phyloP scores from a whole-genome alignment of 2,797 vertebrate species.

The Bovichtus variegatus region DNA sequence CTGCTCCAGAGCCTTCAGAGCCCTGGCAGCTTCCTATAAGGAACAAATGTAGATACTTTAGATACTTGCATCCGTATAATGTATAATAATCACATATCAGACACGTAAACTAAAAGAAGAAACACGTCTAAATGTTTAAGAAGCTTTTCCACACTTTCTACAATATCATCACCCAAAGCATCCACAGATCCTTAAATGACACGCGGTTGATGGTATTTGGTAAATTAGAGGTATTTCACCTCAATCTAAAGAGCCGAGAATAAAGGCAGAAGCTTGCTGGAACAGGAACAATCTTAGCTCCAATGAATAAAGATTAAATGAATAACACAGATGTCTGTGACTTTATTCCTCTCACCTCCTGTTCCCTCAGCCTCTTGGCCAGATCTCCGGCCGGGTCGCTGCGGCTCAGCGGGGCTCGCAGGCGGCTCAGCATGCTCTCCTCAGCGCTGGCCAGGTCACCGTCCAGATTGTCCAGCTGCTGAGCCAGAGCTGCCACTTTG shows the following conservation, averaged over 20 bases:
- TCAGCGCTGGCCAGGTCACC: slow-evolving; percentile 85
- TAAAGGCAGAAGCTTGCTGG: not conserved
- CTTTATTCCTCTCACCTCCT: slow-evolving; percentile 86
- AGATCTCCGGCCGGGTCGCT: slow-evolving; percentile 87
- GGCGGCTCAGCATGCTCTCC: slow-evolving; percentile 83
- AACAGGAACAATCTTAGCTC: not conserved
- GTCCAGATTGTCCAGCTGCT: slow-evolving; percentile 87
- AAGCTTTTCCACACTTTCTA: not conserved
- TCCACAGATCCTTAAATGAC: not conserved
- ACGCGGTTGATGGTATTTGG: not conserved
- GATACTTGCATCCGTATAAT: not conserved
- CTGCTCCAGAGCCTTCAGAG: slow-evolving; percentile 86
- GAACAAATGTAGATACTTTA: slow-evolving; percentile 1
- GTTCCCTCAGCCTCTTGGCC: slow-evolving; percentile 87
- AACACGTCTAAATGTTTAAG: not conserved
- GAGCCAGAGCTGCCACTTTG: slow-evolving; percentile 82
- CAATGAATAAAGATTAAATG: not conserved
- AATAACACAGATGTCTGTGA: not conserved
- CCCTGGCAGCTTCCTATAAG: slow-evolving; percentile 62
- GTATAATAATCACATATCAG: slow-evolving; percentile 1
- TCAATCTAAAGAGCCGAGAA: not conserved
- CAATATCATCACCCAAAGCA: not conserved
- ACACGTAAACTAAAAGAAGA: not conserved
- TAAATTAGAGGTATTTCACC: not conserved
- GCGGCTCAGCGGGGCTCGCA: slow-evolving; percentile 88